Evolutionary conservation across 2,888 invertebrate genomes (phyloP).

Genomic region (Habrosyne pyritoides): DNA sequence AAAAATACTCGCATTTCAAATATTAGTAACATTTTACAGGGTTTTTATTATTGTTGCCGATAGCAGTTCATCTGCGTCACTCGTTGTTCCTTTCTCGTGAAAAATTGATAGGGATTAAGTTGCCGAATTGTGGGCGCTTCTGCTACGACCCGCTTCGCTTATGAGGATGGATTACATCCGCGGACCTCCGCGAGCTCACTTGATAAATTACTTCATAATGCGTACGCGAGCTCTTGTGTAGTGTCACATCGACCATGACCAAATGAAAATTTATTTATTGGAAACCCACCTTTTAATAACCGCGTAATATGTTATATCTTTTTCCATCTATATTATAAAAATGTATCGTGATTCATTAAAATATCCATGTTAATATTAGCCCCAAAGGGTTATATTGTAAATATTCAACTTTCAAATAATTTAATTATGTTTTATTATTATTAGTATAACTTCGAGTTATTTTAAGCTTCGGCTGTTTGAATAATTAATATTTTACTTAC

Average conservation of each 20-base stretch:
- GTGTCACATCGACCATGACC: conserved; percentile 21
- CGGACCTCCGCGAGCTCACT: conserved; percentile 35
- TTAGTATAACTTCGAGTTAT: background rate
- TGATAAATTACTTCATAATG: conserved; percentile 54
- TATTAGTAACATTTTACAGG: no score
- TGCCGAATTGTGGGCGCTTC: conserved; percentile 43
- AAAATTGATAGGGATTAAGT: conserved; percentile 46
- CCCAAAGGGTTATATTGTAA: background rate
- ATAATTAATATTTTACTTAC: conserved; percentile 8
- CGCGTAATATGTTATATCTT: background rate
- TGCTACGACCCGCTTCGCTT: conserved; percentile 36
- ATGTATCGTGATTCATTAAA: no score
- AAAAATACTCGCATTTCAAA: no score
- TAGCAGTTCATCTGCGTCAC: conserved; percentile 3
- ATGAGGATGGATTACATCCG: conserved; percentile 57
- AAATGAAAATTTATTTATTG: conserved; percentile 42
- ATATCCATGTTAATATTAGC: background rate
- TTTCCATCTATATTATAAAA: background rate
- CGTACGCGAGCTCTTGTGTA: conserved; percentile 22
- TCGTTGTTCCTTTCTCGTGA: conserved; percentile 16
- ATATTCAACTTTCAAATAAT: background rate
- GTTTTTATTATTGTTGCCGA: conserved; percentile 1
- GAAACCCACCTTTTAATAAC: conserved; percentile 17
- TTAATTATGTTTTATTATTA: background rate
- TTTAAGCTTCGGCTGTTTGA: conserved; percentile 17